Percentiles rank a stretch among this genome's conserved stretches.
Evolutionary conservation across 2,797 vertebrate genomes (phyloP).

Genomic region (Parotocinclus haroldoi): DNA sequence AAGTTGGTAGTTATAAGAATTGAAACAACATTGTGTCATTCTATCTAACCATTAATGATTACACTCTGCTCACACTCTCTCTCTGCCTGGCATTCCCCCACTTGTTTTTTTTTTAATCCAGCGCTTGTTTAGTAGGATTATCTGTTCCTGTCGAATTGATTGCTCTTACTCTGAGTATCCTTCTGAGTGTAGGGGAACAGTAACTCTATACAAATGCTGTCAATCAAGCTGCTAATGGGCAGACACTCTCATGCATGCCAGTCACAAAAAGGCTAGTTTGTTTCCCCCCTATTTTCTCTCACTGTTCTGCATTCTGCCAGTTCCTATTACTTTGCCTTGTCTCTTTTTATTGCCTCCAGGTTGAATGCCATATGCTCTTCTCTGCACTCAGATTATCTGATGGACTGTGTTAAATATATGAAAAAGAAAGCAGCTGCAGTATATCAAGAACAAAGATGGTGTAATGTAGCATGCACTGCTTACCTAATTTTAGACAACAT

Average conservation of each 20-base stretch:
- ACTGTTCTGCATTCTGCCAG: background rate
- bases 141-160: background rate
- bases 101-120: background rate
- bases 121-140: background rate
- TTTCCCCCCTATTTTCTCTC: background rate
- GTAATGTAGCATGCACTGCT: background rate
- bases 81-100: background rate
- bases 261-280: background rate
- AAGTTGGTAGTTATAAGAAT: too few species aligned
- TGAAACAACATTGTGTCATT: too few species aligned
- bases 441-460: background rate
- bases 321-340: background rate
- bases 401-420: background rate
- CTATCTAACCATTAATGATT: too few species aligned
- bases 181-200: background rate
- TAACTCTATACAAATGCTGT: conserved; percentile 2
- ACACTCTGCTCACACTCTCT: background rate
- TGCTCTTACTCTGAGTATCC: background rate
- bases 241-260: conserved; percentile 1
- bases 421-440: background rate
- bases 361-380: conserved; percentile 9
- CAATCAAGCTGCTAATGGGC: conserved; percentile 14
- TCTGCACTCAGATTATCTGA: conserved; percentile 1
- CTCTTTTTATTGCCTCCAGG: conserved; percentile 8
- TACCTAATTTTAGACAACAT: background rate